Evolutionary conservation across 2,888 invertebrate species (phyloP).

Genomic region (Boloria euphrosyne): DNA sequence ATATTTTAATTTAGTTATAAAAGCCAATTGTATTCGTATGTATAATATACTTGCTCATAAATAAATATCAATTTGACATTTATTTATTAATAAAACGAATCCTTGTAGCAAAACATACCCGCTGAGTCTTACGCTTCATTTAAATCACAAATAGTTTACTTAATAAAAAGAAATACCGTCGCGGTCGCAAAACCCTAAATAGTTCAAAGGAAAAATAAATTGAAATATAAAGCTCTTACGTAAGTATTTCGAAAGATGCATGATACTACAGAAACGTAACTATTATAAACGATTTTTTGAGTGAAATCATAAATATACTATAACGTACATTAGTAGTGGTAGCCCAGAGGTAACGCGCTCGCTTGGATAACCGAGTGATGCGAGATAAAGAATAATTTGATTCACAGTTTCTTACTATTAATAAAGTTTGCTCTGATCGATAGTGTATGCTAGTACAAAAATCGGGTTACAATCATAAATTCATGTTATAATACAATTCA

Average conservation of each 20-base stretch:
- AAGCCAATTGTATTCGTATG: too few relatives aligned
- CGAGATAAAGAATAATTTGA: too few relatives aligned
- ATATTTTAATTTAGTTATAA: too few relatives aligned
- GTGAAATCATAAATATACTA: neutral
- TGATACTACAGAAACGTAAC: neutral
- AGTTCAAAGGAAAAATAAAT: constrained; percentile 14
- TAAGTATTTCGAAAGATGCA: neutral
- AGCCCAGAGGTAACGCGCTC: too few relatives aligned
- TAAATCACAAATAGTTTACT: constrained; percentile 58
- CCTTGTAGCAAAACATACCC: constrained; percentile 12
- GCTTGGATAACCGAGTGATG: too few relatives aligned
- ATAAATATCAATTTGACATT: neutral
- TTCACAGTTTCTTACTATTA: too few relatives aligned
- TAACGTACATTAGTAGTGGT: too few relatives aligned
- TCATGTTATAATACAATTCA: too few relatives aligned
- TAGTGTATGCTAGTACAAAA: too few relatives aligned
- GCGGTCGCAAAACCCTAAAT: constrained; percentile 13
- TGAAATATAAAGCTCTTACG: constrained; percentile 14
- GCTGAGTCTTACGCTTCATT: constrained; percentile 56
- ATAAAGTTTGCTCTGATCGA: too few relatives aligned
- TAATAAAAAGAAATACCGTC: constrained; percentile 4
- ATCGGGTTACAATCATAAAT: too few relatives aligned
- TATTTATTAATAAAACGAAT: constrained; percentile 5
- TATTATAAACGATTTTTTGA: neutral
- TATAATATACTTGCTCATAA: too few relatives aligned